phyloP scores from a whole-genome alignment of 2,797 vertebrate species.

The Margarornis squamiger region DNA sequence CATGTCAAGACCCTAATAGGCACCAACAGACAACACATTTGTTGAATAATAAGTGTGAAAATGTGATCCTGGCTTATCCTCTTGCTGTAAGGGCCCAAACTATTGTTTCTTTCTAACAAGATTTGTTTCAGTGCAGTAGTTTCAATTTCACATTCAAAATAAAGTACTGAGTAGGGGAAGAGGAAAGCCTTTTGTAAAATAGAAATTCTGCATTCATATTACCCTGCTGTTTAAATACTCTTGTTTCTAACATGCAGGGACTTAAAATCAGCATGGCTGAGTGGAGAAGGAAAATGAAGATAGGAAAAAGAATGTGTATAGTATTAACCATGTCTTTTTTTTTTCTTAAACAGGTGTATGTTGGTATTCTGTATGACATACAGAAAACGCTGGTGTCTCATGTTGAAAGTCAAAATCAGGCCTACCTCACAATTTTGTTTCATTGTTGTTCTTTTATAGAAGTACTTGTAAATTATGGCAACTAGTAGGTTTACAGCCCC shows the following conservation, averaged over 20 bases:
- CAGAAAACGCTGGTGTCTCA: not conserved
- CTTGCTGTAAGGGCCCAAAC: not conserved
- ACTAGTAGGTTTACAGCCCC: not conserved
- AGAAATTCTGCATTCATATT: not conserved
- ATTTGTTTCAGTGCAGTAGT: not conserved
- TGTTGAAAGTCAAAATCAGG: not conserved
- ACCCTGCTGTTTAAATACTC: not conserved
- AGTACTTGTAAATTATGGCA: not conserved
- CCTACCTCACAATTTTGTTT: not conserved
- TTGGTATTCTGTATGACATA: not conserved
- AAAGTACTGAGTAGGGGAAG: not conserved
- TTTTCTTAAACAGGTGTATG: not conserved
- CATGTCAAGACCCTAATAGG: not conserved
- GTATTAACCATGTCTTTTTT: not conserved
- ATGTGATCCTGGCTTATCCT: not conserved
- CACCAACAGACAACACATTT: not conserved
- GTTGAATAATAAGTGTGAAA: not conserved
- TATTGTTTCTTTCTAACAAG: not conserved
- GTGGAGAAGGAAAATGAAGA: not conserved
- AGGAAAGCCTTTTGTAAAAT: not conserved
- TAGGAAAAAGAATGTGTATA: not conserved
- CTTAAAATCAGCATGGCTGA: not conserved
- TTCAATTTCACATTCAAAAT: not conserved
- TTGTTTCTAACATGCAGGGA: not conserved
- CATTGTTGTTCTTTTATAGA: not conserved